These are phyloP conservation scores for Anguilla anguilla DNA, from an alignment of 2,797 vertebrate genomes.

Conservation along the genomic window DNA sequence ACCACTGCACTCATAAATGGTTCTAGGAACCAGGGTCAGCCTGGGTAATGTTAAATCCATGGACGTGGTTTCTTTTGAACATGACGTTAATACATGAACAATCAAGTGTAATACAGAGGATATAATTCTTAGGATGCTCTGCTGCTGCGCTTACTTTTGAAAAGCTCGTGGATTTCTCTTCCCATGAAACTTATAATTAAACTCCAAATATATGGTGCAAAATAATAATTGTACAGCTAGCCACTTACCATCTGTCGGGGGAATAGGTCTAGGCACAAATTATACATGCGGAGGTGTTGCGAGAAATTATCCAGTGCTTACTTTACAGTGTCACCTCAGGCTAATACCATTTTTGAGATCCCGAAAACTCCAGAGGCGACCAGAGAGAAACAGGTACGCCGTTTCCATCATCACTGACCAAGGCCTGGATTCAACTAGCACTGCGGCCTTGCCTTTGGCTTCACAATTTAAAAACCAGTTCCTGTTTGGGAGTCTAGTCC, in stretches of 20 bases:
- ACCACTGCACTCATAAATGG: neutral
- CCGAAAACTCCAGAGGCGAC: neutral
- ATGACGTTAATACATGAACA: neutral
- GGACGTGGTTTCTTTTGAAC: neutral
- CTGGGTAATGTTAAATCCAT: neutral
- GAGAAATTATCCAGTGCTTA: neutral
- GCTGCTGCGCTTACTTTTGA: neutral
- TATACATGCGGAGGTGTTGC: neutral
- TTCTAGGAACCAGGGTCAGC: neutral
- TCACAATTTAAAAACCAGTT: neutral
- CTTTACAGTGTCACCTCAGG: neutral
- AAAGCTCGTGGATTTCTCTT: neutral
- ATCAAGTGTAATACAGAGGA: neutral
- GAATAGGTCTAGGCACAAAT: neutral
- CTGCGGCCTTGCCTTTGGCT: neutral
- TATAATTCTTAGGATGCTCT: neutral
- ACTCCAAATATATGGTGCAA: neutral
- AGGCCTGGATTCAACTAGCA: neutral
- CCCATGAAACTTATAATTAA: slow-evolving; percentile 1
- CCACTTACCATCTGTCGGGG: neutral
- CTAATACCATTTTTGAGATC: slow-evolving; percentile 1
- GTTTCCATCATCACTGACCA: neutral
- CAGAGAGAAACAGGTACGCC: neutral
- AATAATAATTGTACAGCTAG: slow-evolving; percentile 1
- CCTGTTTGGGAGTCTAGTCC: neutral